These are phyloP conservation scores for Alloscopus bannaensis DNA, from an alignment of 2,888 invertebrate species.

Conservation along the genomic window DNA sequence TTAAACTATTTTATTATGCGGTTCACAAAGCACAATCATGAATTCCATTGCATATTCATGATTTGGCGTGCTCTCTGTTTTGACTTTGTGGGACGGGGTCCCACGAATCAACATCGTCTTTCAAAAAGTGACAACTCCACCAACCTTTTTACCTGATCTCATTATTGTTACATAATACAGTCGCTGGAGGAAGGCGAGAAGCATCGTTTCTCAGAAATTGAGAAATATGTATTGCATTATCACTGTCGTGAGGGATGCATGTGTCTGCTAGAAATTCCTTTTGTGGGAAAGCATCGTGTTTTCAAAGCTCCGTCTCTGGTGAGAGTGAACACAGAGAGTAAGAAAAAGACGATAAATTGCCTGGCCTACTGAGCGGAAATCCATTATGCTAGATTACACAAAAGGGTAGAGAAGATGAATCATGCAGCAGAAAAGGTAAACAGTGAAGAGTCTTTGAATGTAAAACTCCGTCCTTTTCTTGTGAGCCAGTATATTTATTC, in stretches of 20 bases:
- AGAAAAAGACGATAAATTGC: conserved; percentile 53
- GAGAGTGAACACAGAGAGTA: conserved; percentile 17
- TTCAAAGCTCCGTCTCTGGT: conserved; percentile 34
- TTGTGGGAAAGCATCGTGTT: conserved; percentile 40
- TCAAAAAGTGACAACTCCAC: conserved; percentile 35
- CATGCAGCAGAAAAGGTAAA: conserved; percentile 46
- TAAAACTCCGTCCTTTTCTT: no score
- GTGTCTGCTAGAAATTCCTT: conserved; percentile 46
- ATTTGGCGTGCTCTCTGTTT: conserved; percentile 32
- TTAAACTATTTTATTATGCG: conserved; percentile 25
- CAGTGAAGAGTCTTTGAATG: no score
- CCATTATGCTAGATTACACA: conserved; percentile 68
- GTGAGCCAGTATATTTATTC: no score
- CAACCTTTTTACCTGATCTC: conserved; percentile 11
- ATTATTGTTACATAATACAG: neutral
- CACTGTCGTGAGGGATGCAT: no score
- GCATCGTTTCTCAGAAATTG: conserved; percentile 23
- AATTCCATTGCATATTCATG: conserved; percentile 22
- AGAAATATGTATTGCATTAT: conserved; percentile 25
- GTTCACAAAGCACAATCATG: conserved; percentile 24
- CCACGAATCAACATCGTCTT: conserved; percentile 18
- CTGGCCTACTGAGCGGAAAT: conserved; percentile 65
- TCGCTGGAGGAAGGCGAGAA: neutral
- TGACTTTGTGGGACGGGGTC: conserved; percentile 42
- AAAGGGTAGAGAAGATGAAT: conserved; percentile 51